Evolutionary conservation across 2,113 vertebrate species (phyloP).

Genomic region (Capreolus pygargus): DNA sequence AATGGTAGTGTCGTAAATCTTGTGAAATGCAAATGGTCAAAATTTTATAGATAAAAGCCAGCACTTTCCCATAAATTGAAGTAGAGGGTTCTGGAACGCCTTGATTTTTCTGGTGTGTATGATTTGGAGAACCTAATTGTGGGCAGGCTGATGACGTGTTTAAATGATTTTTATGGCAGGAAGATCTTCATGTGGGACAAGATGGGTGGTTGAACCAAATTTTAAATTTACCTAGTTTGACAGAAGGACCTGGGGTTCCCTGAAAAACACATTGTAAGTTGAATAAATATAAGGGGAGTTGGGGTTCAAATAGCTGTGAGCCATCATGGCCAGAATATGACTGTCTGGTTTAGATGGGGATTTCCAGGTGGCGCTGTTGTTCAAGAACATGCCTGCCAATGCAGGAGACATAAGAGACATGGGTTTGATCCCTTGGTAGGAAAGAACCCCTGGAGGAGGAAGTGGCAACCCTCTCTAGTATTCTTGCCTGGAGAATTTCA

Average conservation of each 20-base stretch:
- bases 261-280: not conserved
- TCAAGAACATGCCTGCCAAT: not conserved
- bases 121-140: not conserved
- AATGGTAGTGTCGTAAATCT: not conserved
- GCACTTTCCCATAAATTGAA: not conserved
- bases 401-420: not conserved
- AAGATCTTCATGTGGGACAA: not conserved
- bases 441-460: not conserved
- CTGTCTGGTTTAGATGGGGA: not conserved
- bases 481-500: not conserved
- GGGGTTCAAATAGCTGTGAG: not conserved
- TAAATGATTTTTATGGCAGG: not conserved
- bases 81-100: not conserved
- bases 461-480: not conserved
- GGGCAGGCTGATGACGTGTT: not conserved
- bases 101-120: not conserved
- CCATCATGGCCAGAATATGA: not conserved
- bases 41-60: not conserved
- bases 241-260: not conserved
- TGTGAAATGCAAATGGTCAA: not conserved
- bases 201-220: not conserved
- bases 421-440: not conserved
- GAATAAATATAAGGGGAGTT: not conserved
- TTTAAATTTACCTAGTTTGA: not conserved
- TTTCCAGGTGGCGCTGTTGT: not conserved